These are phyloP conservation scores for Spilarctia lutea DNA, from an alignment of 2,888 invertebrate genomes.

Conservation along the genomic window DNA sequence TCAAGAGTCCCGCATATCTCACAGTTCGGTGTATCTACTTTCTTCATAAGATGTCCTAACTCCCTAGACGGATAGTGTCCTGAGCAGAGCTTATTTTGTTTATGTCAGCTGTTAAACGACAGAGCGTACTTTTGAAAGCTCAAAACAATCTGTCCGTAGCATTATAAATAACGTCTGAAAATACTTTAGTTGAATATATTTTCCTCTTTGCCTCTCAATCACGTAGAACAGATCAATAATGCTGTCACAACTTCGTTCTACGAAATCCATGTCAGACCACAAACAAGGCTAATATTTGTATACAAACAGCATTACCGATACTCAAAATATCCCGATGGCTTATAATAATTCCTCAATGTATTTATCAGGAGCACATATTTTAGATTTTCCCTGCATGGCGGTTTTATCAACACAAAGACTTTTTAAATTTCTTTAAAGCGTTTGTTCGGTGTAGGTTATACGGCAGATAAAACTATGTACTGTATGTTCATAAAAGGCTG, in stretches of 20 bases:
- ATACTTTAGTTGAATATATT: constrained; percentile 43
- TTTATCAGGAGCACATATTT: background rate
- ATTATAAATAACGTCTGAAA: constrained; percentile 36
- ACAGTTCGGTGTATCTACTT: too few relatives aligned
- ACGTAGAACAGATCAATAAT: constrained; percentile 50
- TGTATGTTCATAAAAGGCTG: background rate
- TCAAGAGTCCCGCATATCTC: too few relatives aligned
- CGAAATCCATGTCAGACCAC: constrained; percentile 40
- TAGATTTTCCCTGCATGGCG: background rate
- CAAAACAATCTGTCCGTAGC: constrained; percentile 20
- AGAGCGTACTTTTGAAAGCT: background rate
- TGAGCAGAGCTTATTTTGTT: too few relatives aligned
- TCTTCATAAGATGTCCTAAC: too few relatives aligned
- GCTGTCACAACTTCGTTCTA: constrained; percentile 43
- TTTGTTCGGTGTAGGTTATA: too few relatives aligned
- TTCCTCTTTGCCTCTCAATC: constrained; percentile 42
- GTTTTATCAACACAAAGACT: background rate
- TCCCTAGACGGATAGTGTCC: too few relatives aligned
- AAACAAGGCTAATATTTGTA: constrained; percentile 39
- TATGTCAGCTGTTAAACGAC: background rate
- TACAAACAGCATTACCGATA: constrained; percentile 29
- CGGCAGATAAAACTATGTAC: background rate
- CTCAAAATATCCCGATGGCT: constrained; percentile 26
- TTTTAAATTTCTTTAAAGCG: background rate
- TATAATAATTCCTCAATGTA: constrained; percentile 3